These are phyloP conservation scores for Anthophora plumipes DNA, from an alignment of 2,888 invertebrate species.

Conservation along the genomic window DNA sequence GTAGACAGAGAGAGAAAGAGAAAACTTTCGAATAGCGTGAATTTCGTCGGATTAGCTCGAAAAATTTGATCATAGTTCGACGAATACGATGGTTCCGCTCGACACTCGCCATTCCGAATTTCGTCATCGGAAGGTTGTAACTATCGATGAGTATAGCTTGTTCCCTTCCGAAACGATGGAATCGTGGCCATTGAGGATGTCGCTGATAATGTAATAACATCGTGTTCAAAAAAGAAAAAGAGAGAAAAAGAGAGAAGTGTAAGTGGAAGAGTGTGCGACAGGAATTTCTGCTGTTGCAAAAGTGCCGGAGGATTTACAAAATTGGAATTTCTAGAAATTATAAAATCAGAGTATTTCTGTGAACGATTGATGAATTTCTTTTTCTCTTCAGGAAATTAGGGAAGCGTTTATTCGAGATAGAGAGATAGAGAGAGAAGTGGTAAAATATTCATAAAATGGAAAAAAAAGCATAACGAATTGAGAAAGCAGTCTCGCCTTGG, in stretches of 20 bases:
- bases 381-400: no score
- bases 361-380: no score
- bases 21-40: constrained; percentile 17
- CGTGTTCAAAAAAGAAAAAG: neutral
- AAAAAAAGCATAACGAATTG: no score
- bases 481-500: no score
- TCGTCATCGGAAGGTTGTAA: constrained; percentile 28
- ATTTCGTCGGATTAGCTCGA: constrained; percentile 11
- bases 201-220: constrained; percentile 50
- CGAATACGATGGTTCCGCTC: constrained; percentile 18
- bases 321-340: no score
- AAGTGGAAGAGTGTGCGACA: constrained; percentile 26
- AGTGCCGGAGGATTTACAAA: no score
- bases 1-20: neutral
- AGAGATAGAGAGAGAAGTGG: no score
- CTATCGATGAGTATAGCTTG: constrained; percentile 14
- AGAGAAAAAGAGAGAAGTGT: neutral
- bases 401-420: no score
- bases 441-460: no score
- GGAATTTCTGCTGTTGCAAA: constrained; percentile 9
- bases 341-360: no score
- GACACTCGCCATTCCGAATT: constrained; percentile 7
- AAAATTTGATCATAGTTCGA: constrained; percentile 16
- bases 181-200: constrained; percentile 30
- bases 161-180: constrained; percentile 6